Evolutionary conservation across 2,888 invertebrate species (phyloP).

Genomic region (Eupithecia vulgata): DNA sequence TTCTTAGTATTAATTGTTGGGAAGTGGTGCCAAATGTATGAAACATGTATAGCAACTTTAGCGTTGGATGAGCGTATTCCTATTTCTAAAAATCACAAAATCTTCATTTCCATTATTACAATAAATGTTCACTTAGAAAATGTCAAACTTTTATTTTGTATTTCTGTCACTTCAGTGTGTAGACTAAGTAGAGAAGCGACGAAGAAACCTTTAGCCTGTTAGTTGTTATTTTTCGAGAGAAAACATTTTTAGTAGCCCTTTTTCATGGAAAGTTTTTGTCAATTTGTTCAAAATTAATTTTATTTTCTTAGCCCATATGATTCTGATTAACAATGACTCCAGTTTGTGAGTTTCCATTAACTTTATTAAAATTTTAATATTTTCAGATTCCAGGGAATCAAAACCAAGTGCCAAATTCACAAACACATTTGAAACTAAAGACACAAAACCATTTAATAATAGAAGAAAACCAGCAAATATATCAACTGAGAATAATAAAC

Average conservation of each 20-base stretch:
- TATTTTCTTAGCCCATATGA: neutral
- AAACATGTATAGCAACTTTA: neutral
- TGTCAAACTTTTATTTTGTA: no score
- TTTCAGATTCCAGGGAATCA: slow-evolving; percentile 62
- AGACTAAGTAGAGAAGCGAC: no score
- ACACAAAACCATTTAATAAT: slow-evolving; percentile 44
- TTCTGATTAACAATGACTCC: neutral
- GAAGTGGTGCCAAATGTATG: neutral
- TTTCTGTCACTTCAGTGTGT: no score
- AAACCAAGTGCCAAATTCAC: slow-evolving; percentile 59
- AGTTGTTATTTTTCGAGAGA: no score
- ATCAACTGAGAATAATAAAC: slow-evolving; percentile 48
- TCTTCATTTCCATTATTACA: no score
- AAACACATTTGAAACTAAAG: slow-evolving; percentile 52
- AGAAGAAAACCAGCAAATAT: slow-evolving; percentile 50
- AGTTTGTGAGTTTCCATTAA: neutral
- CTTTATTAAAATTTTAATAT: neutral
- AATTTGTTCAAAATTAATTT: no score
- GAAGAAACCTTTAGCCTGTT: no score
- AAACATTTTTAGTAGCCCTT: no score
- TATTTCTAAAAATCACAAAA: no score
- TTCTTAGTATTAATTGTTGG: neutral
- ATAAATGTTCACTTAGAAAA: no score
- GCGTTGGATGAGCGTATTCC: neutral
- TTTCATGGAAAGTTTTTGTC: no score